Conservation (phyloP, 1,140 invertebrate species). For the Drosophila ananassae region DNA sequence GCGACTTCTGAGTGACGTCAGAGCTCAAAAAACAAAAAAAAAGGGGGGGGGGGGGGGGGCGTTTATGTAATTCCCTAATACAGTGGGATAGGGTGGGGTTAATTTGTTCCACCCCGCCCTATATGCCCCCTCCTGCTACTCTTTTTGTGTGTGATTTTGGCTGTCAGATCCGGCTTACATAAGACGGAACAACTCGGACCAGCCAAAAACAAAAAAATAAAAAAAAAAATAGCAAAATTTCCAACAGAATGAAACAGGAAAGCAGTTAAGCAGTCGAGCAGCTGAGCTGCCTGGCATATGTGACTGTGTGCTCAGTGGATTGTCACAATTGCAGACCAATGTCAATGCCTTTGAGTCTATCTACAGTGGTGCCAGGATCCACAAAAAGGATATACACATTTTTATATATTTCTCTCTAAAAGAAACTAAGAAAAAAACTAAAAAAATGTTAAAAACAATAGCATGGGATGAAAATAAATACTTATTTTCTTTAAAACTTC, state of each 20-base stretch:
- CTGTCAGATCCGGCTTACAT: slow-evolving; percentile 45
- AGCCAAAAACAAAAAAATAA: slow-evolving; percentile 2
- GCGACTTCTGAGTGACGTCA: slow-evolving; percentile 44
- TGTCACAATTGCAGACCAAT: slow-evolving; percentile 79
- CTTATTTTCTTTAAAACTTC: too few species aligned
- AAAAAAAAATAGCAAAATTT: neutral
- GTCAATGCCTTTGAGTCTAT: slow-evolving; percentile 66
- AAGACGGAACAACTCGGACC: slow-evolving; percentile 25
- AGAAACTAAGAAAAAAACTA: neutral
- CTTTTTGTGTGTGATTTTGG: slow-evolving; percentile 23
- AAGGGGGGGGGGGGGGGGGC: neutral
- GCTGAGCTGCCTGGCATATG: slow-evolving; percentile 53
- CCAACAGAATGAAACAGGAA: slow-evolving; percentile 7
- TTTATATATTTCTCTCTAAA: neutral
- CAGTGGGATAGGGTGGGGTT: slow-evolving; percentile 2
- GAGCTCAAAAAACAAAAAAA: neutral
- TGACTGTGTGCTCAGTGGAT: slow-evolving; percentile 38
- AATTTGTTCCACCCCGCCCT: slow-evolving; percentile 11
- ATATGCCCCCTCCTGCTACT: neutral
- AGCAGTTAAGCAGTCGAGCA: slow-evolving; percentile 26
- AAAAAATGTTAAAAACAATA: too few species aligned
- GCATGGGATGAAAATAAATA: too few species aligned
- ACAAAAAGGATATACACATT: neutral
- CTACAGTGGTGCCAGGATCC: slow-evolving; percentile 29
- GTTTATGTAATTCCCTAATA: slow-evolving; percentile 33